Evolutionary conservation across 2,888 invertebrate species (phyloP), one percentile per base, ranked within the genome.

Genomic region (Drosophila neotestacea): DNA sequence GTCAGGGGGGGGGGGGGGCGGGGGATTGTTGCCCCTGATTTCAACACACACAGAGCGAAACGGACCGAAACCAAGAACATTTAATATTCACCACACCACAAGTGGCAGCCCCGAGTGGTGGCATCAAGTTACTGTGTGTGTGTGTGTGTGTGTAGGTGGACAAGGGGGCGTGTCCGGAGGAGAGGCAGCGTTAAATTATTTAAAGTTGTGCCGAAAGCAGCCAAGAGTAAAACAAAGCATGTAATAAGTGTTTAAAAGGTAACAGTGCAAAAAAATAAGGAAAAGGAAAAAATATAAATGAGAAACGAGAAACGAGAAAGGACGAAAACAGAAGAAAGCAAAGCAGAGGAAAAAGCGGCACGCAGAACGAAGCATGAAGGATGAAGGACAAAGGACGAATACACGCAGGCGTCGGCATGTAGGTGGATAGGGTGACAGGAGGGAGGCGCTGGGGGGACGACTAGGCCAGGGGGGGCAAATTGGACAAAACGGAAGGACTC

Each of bases 61-160:
- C 42, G 52, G 27, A 64, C 42, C 55, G 27, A 64, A 66, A 66
- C 58, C 46, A 46, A 59, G 50, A 68, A 13, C 80, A 82, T 85
- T 82, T 80, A 80, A 78, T 81, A 86, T 81, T 84, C 87, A 81
- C 84, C 84, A 86, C 82, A 78, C 71, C 74, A 78, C 72, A 75
- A 73, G 62, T 60, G 62, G 41, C 55, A 65, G 60, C 13, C n/a
- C 13, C n/a, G 39, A 47, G 59, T 41, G 38, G 22, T 11, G 36
- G 46, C 54, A 16, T 41, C 30, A 41, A 54, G 38, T 39, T 38
- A 7, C 9, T 1, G 7, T 10, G 1, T 7, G 46, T 6, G 52
- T 5, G 36, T 4, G 16, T 1, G 7, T 1, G 16, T 9, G 10
- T 10, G 0, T 22, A 22, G 16, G 16, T 16, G 16, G 16, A 0